Percentiles rank a stretch among this genome's conserved stretches.
Evolutionary conservation across 2,113 vertebrate genomes (phyloP).

Genomic region (Tympanuchus pallidicinctus): DNA sequence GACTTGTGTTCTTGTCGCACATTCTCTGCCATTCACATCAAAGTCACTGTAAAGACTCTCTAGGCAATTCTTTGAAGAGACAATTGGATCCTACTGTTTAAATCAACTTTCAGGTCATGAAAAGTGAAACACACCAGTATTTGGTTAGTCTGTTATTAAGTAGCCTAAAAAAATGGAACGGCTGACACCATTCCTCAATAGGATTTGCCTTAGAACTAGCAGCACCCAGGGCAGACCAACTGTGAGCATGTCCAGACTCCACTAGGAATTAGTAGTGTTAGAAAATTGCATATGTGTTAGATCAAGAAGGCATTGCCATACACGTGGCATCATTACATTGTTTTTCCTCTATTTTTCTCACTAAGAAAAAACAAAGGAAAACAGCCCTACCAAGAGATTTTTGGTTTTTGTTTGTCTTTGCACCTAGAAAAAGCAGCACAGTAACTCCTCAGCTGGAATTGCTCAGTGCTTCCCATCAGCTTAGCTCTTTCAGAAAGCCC

Average conservation of each 20-base stretch:
- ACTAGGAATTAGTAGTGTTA: slow-evolving; percentile 64
- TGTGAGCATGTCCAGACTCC: slow-evolving; percentile 48
- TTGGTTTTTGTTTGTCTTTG: slow-evolving; percentile 28
- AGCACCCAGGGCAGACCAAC: slow-evolving; percentile 74
- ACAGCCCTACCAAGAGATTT: slow-evolving; percentile 43
- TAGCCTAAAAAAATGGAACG: slow-evolving; percentile 45
- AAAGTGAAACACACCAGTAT: slow-evolving; percentile 63
- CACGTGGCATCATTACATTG: slow-evolving; percentile 34
- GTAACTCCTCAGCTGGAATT: slow-evolving; percentile 57
- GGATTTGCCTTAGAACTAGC: slow-evolving; percentile 66
- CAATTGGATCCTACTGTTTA: slow-evolving; percentile 49
- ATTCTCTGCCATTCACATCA: slow-evolving; percentile 43
- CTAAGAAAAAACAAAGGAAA: slow-evolving; percentile 54
- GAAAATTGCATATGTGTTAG: slow-evolving; percentile 69
- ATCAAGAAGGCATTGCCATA: slow-evolving; percentile 72
- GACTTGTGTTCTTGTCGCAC: slow-evolving; percentile 60
- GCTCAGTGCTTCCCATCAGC: slow-evolving; percentile 55
- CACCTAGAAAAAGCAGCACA: slow-evolving; percentile 57
- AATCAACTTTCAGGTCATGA: slow-evolving; percentile 59
- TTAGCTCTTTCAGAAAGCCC: slow-evolving; percentile 57
- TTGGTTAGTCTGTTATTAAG: slow-evolving; percentile 54
- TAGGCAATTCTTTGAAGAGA: slow-evolving; percentile 48
- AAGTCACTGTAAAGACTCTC: slow-evolving; percentile 41
- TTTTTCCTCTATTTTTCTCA: slow-evolving; percentile 44
- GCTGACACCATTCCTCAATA: neutral